Evolutionary conservation across 2,113 vertebrate genomes (phyloP).

Genomic region (Peucedramus taeniatus): DNA sequence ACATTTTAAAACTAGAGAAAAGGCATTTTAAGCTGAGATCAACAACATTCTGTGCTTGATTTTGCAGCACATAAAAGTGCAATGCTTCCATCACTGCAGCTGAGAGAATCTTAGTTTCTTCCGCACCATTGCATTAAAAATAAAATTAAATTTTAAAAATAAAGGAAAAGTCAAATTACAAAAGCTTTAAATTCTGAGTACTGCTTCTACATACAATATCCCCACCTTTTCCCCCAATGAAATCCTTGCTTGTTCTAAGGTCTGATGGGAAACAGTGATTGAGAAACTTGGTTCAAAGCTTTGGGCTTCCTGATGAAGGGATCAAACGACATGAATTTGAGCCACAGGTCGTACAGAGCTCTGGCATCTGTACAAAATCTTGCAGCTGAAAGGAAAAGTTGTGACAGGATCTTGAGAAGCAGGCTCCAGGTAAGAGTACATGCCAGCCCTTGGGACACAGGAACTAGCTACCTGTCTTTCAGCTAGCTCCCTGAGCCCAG

Average conservation of each 20-base stretch:
- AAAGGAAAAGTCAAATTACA: neutral
- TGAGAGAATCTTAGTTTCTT: neutral
- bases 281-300: neutral
- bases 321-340: rapidly evolving
- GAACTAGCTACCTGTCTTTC: neutral
- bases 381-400: neutral
- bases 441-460: neutral
- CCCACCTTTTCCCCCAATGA: neutral
- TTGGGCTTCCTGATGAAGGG: neutral
- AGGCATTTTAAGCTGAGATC: neutral
- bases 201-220: neutral
- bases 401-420: neutral
- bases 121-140: neutral
- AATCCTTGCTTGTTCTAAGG: neutral
- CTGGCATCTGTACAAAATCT: neutral
- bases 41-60: neutral
- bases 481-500: neutral
- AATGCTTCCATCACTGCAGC: neutral
- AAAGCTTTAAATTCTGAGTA: neutral
- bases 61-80: neutral
- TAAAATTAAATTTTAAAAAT: neutral
- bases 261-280: neutral
- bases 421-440: neutral
- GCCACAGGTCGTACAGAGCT: neutral
- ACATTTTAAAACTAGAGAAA: neutral